Conservation (phyloP, 1,140 invertebrate species). For the Microplitis demolitor region DNA sequence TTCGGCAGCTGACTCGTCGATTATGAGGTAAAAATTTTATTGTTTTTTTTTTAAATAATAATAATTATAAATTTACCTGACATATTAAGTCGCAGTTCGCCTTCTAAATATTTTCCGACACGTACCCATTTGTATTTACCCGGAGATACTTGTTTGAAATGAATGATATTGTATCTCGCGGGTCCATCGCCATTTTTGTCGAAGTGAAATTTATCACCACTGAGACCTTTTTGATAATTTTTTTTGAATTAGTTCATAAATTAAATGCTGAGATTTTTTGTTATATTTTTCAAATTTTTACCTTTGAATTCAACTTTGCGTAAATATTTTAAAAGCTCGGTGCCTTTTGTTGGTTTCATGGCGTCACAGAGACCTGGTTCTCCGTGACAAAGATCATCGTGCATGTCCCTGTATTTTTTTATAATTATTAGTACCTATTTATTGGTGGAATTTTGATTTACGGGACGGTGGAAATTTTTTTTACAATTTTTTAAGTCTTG, state of each 20-base stretch:
- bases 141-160: conserved; percentile 82
- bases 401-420: conserved; percentile 74
- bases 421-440: background rate
- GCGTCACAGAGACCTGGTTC: conserved; percentile 77
- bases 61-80: conserved; percentile 64
- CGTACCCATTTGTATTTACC: conserved; percentile 83
- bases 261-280: conserved; percentile 33
- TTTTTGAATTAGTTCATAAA: background rate
- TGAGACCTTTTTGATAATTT: conserved; percentile 67
- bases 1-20: too few relatives aligned
- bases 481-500: too few relatives aligned
- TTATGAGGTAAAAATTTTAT: too few relatives aligned
- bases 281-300: conserved; percentile 46
- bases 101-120: conserved; percentile 83
- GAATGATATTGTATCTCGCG: conserved; percentile 92
- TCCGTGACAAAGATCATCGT: conserved; percentile 75
- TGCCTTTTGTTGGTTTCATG: conserved; percentile 88
- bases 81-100: conserved; percentile 79
- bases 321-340: conserved; percentile 80
- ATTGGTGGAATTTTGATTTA: too few relatives aligned
- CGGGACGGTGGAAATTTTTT: too few relatives aligned
- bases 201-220: conserved; percentile 88
- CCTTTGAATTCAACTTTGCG: conserved; percentile 84
- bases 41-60: background rate
- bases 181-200: conserved; percentile 89